phyloP scores from a whole-genome alignment of 2,113 vertebrate genomes.

The Turdus rufiventris region DNA sequence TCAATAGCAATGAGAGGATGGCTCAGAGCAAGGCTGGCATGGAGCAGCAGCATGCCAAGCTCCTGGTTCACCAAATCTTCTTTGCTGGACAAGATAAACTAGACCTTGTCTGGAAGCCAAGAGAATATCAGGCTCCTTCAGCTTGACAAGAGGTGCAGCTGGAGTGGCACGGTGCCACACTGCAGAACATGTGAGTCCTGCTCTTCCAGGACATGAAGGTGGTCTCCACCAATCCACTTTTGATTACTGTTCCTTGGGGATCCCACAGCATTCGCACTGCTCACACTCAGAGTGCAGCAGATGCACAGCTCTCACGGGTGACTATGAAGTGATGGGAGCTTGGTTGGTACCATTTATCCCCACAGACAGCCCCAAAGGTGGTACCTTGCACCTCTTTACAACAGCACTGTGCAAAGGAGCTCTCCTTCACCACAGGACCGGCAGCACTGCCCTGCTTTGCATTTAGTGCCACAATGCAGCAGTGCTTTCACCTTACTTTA shows the following conservation, averaged over 20 bases:
- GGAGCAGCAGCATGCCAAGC: neutral
- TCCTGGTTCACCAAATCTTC: neutral
- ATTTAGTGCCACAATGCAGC: neutral
- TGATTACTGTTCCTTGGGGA: neutral
- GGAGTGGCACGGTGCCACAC: neutral
- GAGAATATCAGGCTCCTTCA: rapidly evolving
- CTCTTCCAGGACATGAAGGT: neutral
- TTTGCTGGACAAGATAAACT: neutral
- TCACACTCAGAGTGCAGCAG: rapidly evolving
- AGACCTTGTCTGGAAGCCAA: neutral
- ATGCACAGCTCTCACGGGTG: rapidly evolving
- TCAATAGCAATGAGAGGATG: neutral
- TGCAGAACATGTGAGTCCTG: neutral
- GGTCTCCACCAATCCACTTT: neutral
- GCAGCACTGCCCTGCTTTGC: neutral
- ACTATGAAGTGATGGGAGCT: neutral
- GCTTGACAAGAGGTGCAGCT: neutral
- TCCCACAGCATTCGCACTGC: rapidly evolving
- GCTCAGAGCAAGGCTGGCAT: neutral
- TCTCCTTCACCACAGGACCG: neutral
- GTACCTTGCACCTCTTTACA: neutral
- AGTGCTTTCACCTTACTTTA: slow-evolving; percentile 33
- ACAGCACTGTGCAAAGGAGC: rapidly evolving
- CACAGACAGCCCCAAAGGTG: neutral
- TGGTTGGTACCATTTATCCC: neutral